These are phyloP conservation scores for Gymnosoma rotundatum DNA, from an alignment of 2,888 invertebrate genomes.

Conservation along the genomic window DNA sequence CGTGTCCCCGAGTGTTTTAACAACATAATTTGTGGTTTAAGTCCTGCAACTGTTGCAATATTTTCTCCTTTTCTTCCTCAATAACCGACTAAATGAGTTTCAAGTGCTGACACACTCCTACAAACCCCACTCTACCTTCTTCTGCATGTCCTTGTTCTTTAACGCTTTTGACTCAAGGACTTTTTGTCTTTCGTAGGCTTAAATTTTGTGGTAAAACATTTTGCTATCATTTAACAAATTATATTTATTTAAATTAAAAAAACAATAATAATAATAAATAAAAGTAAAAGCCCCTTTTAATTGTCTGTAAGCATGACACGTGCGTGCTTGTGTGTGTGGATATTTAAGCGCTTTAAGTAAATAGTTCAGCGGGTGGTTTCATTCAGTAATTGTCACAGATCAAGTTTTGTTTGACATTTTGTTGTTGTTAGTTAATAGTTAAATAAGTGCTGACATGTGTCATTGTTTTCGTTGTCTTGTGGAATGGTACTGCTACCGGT, in stretches of 20 bases:
- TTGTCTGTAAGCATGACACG: constrained; percentile 47
- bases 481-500: constrained; percentile 3
- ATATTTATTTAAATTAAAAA: constrained; percentile 36
- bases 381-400: constrained; percentile 34
- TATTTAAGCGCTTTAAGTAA: constrained; percentile 15
- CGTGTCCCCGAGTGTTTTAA: constrained; percentile 62
- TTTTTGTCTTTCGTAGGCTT: constrained; percentile 43
- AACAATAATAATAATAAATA: not conserved
- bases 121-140: constrained; percentile 1
- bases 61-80: constrained; percentile 22
- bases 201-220: constrained; percentile 50
- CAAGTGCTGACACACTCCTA: constrained; percentile 65
- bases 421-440: constrained; percentile 49
- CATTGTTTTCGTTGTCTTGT: constrained; percentile 52
- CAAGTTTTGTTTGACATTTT: constrained; percentile 45
- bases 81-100: constrained; percentile 40
- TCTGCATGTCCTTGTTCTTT: constrained; percentile 7
- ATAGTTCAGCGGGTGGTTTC: constrained; percentile 55
- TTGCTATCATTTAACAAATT: constrained; percentile 54
- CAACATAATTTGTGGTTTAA: constrained; percentile 69
- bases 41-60: constrained; percentile 64
- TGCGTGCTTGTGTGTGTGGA: constrained; percentile 32
- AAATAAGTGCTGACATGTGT: constrained; percentile 62
- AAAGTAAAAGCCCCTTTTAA: constrained; percentile 54
- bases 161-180: constrained; percentile 61